phyloP scores from a whole-genome alignment of 2,888 invertebrate species.

The Carabus problematicus region DNA sequence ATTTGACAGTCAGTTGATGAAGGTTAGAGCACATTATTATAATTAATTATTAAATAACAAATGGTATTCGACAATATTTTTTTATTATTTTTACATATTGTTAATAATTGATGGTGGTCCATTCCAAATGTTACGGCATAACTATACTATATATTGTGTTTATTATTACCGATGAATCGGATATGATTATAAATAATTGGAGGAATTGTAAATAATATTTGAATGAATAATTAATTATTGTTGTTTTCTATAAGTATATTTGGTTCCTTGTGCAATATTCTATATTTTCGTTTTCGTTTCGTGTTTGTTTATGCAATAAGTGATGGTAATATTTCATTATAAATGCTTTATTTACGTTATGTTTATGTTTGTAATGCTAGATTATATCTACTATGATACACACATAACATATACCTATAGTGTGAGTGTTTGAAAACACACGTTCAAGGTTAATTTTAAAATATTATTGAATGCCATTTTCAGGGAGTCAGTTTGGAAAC shows the following conservation, averaged over 20 bases:
- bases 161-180: too few species aligned
- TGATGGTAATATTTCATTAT: too few species aligned
- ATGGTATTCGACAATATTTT: slow-evolving; percentile 43
- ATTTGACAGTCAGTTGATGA: background rate
- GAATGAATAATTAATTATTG: too few species aligned
- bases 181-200: too few species aligned
- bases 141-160: too few species aligned
- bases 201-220: too few species aligned
- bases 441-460: slow-evolving; percentile 34
- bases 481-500: slow-evolving; percentile 40
- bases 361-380: slow-evolving; percentile 14
- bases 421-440: slow-evolving; percentile 17
- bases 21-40: slow-evolving; percentile 35
- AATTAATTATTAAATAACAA: slow-evolving; percentile 29
- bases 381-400: slow-evolving; percentile 10
- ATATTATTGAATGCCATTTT: slow-evolving; percentile 43
- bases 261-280: slow-evolving; percentile 10
- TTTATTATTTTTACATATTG: slow-evolving; percentile 43
- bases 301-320: too few species aligned
- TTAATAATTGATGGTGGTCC: slow-evolving; percentile 28
- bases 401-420: slow-evolving; percentile 22
- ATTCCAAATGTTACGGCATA: slow-evolving; percentile 39
- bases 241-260: too few species aligned
- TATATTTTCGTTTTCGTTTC: slow-evolving; percentile 11
- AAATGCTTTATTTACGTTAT: background rate